Evolutionary conservation across 2,113 vertebrate genomes (phyloP).

Genomic region (Malurus melanocephalus): DNA sequence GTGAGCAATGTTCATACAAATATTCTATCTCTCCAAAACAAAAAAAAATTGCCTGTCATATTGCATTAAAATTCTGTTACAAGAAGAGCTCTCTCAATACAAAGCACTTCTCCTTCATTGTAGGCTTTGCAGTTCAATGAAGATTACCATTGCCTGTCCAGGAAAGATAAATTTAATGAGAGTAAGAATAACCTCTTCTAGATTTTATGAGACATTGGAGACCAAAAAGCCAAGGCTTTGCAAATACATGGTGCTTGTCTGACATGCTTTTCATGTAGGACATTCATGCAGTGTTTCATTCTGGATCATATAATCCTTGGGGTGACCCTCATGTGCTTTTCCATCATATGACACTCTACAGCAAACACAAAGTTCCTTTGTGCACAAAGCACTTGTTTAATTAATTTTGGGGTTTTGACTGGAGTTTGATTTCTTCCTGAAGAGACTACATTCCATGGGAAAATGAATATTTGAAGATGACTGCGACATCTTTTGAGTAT

Average conservation of each 20-base stretch:
- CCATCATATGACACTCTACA: conserved; percentile 25
- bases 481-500: neutral
- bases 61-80: neutral
- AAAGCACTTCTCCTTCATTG: neutral
- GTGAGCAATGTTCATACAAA: neutral
- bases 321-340: conserved; percentile 43
- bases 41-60: neutral
- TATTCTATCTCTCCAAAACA: neutral
- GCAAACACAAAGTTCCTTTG: conserved; percentile 42
- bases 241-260: neutral
- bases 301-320: neutral
- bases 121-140: neutral
- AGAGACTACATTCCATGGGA: neutral
- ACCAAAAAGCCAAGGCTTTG: neutral
- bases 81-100: neutral
- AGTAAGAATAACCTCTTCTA: neutral
- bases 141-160: neutral
- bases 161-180: conserved; percentile 11
- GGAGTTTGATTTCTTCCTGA: neutral
- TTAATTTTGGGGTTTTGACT: neutral
- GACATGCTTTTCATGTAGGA: neutral
- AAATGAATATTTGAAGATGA: neutral
- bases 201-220: neutral
- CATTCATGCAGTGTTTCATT: neutral
- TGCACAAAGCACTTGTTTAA: conserved; percentile 6